A percentile compares a stretch with the other conserved stretches of the same genome.
phyloP scores from a whole-genome alignment of 2,797 vertebrate genomes.

The Gambelia wislizenii region DNA sequence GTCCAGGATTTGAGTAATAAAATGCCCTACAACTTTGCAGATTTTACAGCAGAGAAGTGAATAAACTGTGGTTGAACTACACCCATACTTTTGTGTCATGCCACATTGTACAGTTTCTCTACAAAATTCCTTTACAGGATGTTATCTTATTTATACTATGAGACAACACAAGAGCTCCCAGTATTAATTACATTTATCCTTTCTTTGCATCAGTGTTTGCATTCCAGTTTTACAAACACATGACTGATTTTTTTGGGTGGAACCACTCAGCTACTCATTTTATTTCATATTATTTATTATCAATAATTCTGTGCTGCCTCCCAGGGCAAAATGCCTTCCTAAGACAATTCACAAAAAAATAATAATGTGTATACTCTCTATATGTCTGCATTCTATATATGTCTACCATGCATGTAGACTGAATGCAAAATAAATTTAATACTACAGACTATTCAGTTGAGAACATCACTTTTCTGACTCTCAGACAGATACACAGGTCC shows the following conservation, averaged over 20 bases:
- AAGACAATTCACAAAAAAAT: not conserved
- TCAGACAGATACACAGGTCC: not conserved
- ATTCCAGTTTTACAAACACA: constrained; percentile 11
- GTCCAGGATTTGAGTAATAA: not conserved
- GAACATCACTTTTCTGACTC: constrained; percentile 7
- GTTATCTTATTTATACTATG: not conserved
- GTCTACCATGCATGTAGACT: not conserved
- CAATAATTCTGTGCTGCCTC: not conserved
- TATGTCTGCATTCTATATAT: not conserved
- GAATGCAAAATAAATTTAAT: not conserved
- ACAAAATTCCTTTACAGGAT: not conserved
- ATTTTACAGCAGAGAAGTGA: not conserved
- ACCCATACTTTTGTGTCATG: not conserved
- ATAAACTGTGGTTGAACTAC: not conserved
- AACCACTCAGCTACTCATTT: constrained; percentile 3
- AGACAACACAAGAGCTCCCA: not conserved
- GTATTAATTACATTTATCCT: not conserved
- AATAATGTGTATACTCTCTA: not conserved
- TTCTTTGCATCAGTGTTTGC: constrained; percentile 2
- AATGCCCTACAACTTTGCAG: not conserved
- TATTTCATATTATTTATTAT: not conserved
- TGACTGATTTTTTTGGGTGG: not conserved
- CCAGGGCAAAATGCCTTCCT: not conserved
- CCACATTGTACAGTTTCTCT: not conserved
- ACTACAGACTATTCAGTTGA: constrained; percentile 32